Percentiles rank a stretch among this genome's conserved stretches.
These are phyloP conservation scores for Heliconius melpomene DNA, from an alignment of 1,140 invertebrate species.

Conservation along the genomic window DNA sequence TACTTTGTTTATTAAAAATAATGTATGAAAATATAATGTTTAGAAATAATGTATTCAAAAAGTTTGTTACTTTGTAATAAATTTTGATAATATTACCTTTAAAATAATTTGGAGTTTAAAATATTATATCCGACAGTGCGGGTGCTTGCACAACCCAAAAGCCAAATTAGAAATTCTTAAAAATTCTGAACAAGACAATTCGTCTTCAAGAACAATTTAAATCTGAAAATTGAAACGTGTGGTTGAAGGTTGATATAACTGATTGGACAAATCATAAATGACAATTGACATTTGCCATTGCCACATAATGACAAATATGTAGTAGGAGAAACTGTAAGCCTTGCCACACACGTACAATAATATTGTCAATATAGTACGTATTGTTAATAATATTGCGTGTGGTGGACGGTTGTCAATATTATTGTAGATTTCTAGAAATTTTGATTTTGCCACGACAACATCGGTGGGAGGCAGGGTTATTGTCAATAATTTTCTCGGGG, in stretches of 20 bases:
- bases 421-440: too few relatives aligned
- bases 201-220: not conserved
- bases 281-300: conserved; percentile 8
- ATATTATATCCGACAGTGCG: not conserved
- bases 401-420: too few relatives aligned
- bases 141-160: not conserved
- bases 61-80: not conserved
- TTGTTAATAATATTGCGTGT: too few relatives aligned
- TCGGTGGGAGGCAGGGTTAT: too few relatives aligned
- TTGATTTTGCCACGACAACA: too few relatives aligned
- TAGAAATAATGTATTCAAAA: not conserved
- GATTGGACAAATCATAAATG: not conserved
- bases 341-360: too few relatives aligned
- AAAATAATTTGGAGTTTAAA: not conserved
- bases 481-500: too few relatives aligned
- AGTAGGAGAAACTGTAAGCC: not conserved
- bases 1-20: not conserved
- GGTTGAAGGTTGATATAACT: not conserved
- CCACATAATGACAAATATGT: not conserved
- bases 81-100: not conserved
- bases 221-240: conserved; percentile 3
- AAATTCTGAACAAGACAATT: not conserved
- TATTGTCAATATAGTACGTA: too few relatives aligned
- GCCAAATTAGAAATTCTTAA: not conserved
- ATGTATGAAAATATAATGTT: not conserved